Percentiles rank a stretch among this genome's conserved stretches.
Evolutionary conservation across 2,113 vertebrate species (phyloP).

Genomic region (Prochilodus magdalenae): DNA sequence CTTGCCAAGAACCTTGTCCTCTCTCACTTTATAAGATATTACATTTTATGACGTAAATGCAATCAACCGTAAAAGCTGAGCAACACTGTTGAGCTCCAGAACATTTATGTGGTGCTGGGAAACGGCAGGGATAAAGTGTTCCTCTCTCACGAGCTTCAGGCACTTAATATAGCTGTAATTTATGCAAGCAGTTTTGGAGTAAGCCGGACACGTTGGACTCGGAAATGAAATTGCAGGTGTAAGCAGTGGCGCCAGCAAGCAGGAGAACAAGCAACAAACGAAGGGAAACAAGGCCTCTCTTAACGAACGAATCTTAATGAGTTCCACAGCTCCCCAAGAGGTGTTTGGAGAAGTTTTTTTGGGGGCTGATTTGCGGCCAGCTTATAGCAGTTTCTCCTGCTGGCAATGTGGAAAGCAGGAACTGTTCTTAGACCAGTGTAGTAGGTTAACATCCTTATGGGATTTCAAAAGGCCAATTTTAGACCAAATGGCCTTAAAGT

Average conservation of each 20-base stretch:
- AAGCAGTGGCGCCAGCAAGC: constrained; percentile 56
- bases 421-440: not conserved
- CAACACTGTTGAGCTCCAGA: not conserved
- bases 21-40: not conserved
- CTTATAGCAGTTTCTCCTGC: not conserved
- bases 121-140: constrained; percentile 5
- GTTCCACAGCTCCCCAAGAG: constrained; percentile 1
- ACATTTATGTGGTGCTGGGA: constrained; percentile 34
- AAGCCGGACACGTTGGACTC: constrained; percentile 50
- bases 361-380: not conserved
- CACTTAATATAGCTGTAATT: constrained; percentile 59
- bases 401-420: not conserved
- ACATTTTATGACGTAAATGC: not conserved
- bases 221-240: constrained; percentile 61
- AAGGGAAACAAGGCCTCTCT: constrained; percentile 19
- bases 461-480: not conserved
- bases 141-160: constrained; percentile 35
- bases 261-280: constrained; percentile 53
- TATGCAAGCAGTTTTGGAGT: constrained; percentile 60
- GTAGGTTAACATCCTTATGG: not conserved
- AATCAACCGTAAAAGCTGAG: constrained; percentile 10
- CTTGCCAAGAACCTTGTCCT: not conserved
- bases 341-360: not conserved
- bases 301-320: constrained; percentile 35
- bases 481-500: not conserved